These are phyloP conservation scores for Oncorhynchus mykiss DNA, from an alignment of 2,113 vertebrate species.

Conservation along the genomic window DNA sequence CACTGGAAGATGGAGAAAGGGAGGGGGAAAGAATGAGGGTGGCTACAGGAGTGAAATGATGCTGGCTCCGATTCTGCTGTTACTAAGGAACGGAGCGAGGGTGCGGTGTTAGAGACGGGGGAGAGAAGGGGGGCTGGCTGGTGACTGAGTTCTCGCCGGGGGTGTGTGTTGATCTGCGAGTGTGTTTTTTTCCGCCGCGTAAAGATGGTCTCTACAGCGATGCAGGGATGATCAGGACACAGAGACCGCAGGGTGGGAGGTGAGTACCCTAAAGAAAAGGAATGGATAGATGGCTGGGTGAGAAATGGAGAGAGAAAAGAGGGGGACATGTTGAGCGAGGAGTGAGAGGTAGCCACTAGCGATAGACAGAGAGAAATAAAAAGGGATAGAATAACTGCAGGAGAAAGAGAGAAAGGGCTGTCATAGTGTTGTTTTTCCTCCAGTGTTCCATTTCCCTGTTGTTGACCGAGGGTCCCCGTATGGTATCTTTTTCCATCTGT, in stretches of 20 bases:
- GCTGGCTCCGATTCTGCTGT: constrained; percentile 63
- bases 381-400: not conserved
- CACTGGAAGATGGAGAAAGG: constrained; percentile 1
- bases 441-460: not conserved
- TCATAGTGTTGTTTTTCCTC: not conserved
- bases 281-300: not conserved
- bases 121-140: constrained; percentile 17
- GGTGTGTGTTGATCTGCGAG: constrained; percentile 12
- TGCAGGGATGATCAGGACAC: constrained; percentile 51
- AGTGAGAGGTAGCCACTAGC: not conserved
- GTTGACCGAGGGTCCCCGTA: not conserved
- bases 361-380: not conserved
- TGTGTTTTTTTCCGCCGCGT: constrained; percentile 11
- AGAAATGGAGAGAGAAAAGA: not conserved
- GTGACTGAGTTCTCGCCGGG: constrained; percentile 23
- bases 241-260: constrained; percentile 60
- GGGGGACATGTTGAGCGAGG: not conserved
- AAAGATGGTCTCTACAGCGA: constrained; percentile 29
- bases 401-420: not conserved
- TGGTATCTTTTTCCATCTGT: not conserved
- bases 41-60: constrained; percentile 28
- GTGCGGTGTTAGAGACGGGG: constrained; percentile 11
- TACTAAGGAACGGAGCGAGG: constrained; percentile 66
- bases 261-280: constrained; percentile 44
- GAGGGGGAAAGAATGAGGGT: constrained; percentile 12